A percentile compares a stretch with the other conserved stretches of the same genome.
These are phyloP conservation scores for Eurytoma californica DNA, from an alignment of 2,888 invertebrate genomes.

Conservation along the genomic window DNA sequence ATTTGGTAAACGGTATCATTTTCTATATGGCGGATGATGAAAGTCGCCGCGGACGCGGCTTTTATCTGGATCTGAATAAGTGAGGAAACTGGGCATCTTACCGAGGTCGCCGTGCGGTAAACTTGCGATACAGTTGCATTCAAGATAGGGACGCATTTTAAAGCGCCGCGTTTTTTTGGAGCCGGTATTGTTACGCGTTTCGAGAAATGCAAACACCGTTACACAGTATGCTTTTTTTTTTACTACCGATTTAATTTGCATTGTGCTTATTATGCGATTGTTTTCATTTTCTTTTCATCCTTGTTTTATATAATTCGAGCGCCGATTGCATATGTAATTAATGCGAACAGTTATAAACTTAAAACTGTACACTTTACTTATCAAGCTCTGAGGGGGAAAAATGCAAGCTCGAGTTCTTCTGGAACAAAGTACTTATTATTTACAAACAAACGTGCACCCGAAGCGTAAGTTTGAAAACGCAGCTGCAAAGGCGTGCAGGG, in stretches of 20 bases:
- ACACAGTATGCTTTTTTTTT: background rate
- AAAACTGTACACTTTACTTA: background rate
- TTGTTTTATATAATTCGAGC: background rate
- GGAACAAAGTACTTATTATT: background rate
- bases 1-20: background rate
- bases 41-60: background rate
- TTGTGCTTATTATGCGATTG: background rate
- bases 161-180: background rate
- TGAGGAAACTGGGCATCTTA: background rate
- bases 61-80: constrained; percentile 19
- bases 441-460: background rate
- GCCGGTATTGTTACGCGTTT: constrained; percentile 20
- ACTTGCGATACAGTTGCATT: background rate
- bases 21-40: background rate
- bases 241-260: background rate
- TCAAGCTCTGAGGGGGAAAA: background rate
- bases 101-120: background rate
- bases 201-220: background rate
- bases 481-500: background rate
- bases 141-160: background rate
- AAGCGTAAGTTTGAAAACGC: constrained; percentile 1
- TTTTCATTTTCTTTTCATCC: background rate
- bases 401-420: background rate
- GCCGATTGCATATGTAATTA: background rate
- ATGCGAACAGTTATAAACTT: background rate